phyloP scores from a whole-genome alignment of 2,888 invertebrate genomes.

The Hedya salicella region DNA sequence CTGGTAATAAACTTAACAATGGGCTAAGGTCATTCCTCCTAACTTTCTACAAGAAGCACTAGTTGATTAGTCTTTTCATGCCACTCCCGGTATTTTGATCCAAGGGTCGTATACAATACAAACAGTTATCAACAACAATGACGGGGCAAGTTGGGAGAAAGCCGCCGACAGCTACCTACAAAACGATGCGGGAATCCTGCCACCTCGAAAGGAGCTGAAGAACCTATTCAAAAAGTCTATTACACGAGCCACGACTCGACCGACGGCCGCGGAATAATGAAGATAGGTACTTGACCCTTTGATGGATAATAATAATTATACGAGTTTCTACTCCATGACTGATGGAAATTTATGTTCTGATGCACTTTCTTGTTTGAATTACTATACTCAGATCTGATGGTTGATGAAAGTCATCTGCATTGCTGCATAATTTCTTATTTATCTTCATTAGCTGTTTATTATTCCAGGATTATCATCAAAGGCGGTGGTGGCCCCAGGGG shows the following conservation, averaged over 20 bases:
- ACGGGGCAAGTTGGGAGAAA: conserved; percentile 71
- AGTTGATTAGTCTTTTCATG: conserved; percentile 75
- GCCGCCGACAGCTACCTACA: conserved; percentile 67
- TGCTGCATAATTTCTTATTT: conserved; percentile 28
- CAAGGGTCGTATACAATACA: conserved; percentile 67
- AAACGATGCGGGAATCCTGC: conserved; percentile 77
- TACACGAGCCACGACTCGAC: conserved; percentile 59
- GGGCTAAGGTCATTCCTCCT: conserved; percentile 68
- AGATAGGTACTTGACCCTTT: conserved; percentile 57
- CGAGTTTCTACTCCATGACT: conserved; percentile 44
- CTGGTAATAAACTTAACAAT: conserved; percentile 57
- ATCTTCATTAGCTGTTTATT: conserved; percentile 42
- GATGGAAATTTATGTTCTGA: conserved; percentile 44
- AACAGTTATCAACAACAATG: conserved; percentile 80
- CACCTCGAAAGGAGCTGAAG: conserved; percentile 67
- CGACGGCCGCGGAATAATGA: conserved; percentile 52
- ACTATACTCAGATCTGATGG: conserved; percentile 38
- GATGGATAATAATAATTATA: conserved; percentile 57
- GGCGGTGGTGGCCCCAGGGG: conserved; percentile 56
- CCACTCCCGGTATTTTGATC: conserved; percentile 73
- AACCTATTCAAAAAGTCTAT: conserved; percentile 75
- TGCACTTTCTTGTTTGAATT: conserved; percentile 43
- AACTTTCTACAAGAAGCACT: conserved; percentile 71
- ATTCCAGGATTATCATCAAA: conserved; percentile 48
- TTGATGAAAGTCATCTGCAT: no score